A percentile compares a stretch with the other conserved stretches of the same genome.
phyloP scores from a whole-genome alignment of 1,140 invertebrate species.

The Drosophila burlai region DNA sequence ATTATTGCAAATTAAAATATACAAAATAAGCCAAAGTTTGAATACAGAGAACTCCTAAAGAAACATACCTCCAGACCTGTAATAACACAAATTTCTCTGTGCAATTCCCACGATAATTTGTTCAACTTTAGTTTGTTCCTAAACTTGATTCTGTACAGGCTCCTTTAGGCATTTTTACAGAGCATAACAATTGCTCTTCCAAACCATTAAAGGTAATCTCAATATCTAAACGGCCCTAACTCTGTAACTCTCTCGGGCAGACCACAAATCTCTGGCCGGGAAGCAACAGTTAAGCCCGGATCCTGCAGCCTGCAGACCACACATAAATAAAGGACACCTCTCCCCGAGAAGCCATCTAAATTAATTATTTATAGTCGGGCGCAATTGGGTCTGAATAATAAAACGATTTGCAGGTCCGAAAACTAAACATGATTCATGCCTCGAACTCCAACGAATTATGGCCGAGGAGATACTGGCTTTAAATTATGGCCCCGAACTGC shows the following conservation, averaged over 20 bases:
- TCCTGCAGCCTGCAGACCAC: constrained; percentile 6
- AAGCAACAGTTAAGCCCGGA: constrained; percentile 71
- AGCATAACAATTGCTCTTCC: neutral
- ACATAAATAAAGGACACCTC: constrained; percentile 65
- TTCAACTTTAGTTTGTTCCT: neutral
- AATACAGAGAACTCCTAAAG: neutral
- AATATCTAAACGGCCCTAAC: constrained; percentile 62
- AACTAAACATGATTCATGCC: constrained; percentile 72
- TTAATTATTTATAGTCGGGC: constrained; percentile 80
- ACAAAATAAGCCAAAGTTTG: too few species aligned
- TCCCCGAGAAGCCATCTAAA: constrained; percentile 62
- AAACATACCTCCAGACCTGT: neutral
- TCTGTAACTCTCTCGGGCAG: constrained; percentile 20
- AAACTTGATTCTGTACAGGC: neutral
- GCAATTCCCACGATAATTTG: constrained; percentile 3
- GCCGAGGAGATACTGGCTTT: constrained; percentile 62
- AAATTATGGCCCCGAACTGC: constrained; percentile 60
- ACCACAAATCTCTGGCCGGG: constrained; percentile 60
- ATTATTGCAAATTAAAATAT: neutral
- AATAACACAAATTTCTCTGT: neutral
- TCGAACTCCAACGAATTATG: constrained; percentile 46
- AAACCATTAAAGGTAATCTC: constrained; percentile 67
- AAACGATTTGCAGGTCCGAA: constrained; percentile 73
- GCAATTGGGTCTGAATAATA: constrained; percentile 77
- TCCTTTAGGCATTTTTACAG: constrained; percentile 1